Evolutionary conservation across 2,888 invertebrate species (phyloP).

Genomic region (Machimus rusticus): DNA sequence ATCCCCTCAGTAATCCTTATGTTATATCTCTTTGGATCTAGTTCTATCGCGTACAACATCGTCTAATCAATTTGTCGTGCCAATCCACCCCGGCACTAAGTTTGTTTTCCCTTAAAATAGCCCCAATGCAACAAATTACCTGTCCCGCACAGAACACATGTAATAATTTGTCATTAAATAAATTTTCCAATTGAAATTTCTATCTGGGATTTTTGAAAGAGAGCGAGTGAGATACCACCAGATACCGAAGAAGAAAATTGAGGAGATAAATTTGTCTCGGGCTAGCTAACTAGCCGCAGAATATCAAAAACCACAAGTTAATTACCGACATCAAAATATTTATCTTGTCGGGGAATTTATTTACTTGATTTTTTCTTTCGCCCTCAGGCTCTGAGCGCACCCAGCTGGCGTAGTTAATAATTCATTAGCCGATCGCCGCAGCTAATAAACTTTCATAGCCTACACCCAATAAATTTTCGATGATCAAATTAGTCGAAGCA

Average conservation of each 20-base stretch:
- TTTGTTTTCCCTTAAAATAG: not conserved
- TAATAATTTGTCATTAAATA: conserved; percentile 28
- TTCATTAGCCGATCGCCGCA: conserved; percentile 31
- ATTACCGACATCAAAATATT: conserved; percentile 34
- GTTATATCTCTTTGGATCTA: not conserved
- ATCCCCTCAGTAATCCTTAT: not conserved
- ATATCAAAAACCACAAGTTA: conserved; percentile 23
- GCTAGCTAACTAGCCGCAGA: not conserved
- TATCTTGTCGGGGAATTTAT: conserved; percentile 21
- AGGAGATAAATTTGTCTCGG: not conserved
- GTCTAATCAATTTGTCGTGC: not conserved
- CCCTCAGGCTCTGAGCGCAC: not conserved
- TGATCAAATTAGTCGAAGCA: conserved; percentile 31
- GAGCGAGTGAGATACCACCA: not conserved
- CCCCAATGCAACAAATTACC: not conserved
- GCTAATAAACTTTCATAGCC: conserved; percentile 41
- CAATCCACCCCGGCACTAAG: not conserved
- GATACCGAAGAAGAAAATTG: not conserved
- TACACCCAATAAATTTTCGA: conserved; percentile 39
- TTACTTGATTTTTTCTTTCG: conserved; percentile 1
- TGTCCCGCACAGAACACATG: not conserved
- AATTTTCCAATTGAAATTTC: conserved; percentile 25
- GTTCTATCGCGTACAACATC: not conserved
- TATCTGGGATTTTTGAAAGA: not conserved
- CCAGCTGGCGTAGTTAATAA: conserved; percentile 19